Conservation (phyloP, 2,113 vertebrate species). For the Sebastes fasciatus region DNA sequence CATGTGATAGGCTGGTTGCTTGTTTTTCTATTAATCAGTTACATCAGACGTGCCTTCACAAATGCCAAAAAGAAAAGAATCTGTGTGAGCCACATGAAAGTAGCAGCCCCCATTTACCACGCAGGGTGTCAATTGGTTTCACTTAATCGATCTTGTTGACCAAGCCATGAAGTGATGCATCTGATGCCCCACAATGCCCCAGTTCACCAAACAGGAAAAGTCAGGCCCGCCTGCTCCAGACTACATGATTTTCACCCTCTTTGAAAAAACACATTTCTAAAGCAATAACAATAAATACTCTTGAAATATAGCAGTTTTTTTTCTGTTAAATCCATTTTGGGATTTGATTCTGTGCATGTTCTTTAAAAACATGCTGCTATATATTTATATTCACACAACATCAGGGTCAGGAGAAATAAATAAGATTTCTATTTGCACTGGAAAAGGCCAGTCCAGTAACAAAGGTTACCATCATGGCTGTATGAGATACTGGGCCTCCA, state of each 20-base stretch:
- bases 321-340: neutral
- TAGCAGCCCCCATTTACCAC: slow-evolving; percentile 69
- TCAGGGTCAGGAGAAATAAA: neutral
- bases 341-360: neutral
- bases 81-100: slow-evolving; percentile 78
- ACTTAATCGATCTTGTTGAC: slow-evolving; percentile 76
- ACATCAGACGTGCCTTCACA: slow-evolving; percentile 64
- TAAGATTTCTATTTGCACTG: neutral
- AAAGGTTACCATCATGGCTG: neutral
- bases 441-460: too few species aligned
- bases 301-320: neutral
- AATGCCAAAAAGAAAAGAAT: slow-evolving; percentile 75
- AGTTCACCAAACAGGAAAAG: slow-evolving; percentile 32
- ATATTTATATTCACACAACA: neutral
- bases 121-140: slow-evolving; percentile 78
- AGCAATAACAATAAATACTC: neutral
- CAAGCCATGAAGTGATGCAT: slow-evolving; percentile 56
- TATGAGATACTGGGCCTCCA: neutral
- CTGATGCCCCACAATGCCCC: slow-evolving; percentile 27
- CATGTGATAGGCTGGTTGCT: slow-evolving; percentile 77
- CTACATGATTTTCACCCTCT: neutral
- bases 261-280: neutral
- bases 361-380: neutral
- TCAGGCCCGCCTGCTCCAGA: neutral
- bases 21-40: slow-evolving; percentile 76